Conservation (phyloP, 2,113 vertebrate species). For the Campylomormyrus numenius region DNA sequence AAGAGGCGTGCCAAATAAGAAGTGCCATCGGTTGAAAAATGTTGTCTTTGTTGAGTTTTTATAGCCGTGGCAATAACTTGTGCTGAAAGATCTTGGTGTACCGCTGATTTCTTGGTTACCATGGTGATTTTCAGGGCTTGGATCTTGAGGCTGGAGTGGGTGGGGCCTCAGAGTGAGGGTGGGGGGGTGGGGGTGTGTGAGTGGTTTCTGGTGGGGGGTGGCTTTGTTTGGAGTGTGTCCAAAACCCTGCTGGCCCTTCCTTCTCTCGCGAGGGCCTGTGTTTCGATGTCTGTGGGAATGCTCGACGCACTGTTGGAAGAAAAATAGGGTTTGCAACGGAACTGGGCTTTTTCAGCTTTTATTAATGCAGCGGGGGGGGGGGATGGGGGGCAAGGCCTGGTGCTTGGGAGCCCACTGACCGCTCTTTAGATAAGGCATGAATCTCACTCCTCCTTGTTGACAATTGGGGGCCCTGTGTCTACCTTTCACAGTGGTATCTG, state of each 20-base stretch:
- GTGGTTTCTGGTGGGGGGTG: background rate
- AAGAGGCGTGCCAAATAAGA: background rate
- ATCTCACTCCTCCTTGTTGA: background rate
- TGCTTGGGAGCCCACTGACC: background rate
- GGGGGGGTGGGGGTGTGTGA: background rate
- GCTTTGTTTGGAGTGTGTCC: background rate
- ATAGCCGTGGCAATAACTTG: constrained; percentile 33
- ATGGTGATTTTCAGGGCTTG: constrained; percentile 15
- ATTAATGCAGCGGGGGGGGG: background rate
- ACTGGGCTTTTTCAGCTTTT: background rate
- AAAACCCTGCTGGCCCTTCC: background rate
- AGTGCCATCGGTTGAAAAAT: background rate
- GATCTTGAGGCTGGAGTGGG: background rate
- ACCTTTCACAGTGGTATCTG: background rate
- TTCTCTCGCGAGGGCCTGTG: background rate
- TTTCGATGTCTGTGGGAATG: constrained; percentile 6
- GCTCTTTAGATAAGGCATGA: background rate
- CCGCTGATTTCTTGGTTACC: constrained; percentile 13
- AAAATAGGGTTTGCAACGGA: background rate
- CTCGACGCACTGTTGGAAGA: background rate
- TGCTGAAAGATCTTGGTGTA: constrained; percentile 11
- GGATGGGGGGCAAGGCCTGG: background rate
- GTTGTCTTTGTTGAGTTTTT: background rate
- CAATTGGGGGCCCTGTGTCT: background rate
- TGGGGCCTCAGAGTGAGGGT: background rate